Evolutionary conservation across 2,888 invertebrate species (phyloP).

Genomic region (Aphidoletes aphidimyza): DNA sequence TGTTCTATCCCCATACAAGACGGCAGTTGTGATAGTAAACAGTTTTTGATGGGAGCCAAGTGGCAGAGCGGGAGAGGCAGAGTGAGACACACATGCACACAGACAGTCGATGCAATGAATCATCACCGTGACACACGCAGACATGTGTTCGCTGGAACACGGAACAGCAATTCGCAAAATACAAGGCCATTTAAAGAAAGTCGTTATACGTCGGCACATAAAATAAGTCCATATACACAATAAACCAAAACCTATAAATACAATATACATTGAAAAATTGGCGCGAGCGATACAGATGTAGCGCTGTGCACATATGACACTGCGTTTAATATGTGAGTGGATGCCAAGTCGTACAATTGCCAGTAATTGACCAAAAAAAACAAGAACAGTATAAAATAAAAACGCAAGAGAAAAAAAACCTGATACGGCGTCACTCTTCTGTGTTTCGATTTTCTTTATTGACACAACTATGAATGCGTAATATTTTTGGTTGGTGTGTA

Average conservation of each 20-base stretch:
- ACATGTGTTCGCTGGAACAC: slow-evolving; percentile 15
- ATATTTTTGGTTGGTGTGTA: no score
- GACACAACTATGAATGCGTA: background rate
- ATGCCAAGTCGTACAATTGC: no score
- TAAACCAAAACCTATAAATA: no score
- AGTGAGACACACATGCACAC: no score
- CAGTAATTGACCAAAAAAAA: no score
- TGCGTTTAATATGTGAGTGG: background rate
- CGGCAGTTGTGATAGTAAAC: background rate
- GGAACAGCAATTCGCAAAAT: background rate
- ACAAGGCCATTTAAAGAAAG: slow-evolving; percentile 49
- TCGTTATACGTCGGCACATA: background rate
- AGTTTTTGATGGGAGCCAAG: background rate
- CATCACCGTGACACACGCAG: background rate
- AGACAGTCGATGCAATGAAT: slow-evolving; percentile 13
- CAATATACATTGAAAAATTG: no score
- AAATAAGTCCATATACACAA: background rate
- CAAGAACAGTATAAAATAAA: no score
- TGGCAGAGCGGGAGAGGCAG: background rate
- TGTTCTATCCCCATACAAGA: background rate
- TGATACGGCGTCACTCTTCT: slow-evolving; percentile 40
- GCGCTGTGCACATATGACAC: background rate
- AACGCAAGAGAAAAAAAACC: background rate
- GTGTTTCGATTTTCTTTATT: background rate
- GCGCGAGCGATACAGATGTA: background rate